Base-by-base conservation (phyloP, 2,797 vertebrate genomes). In the Microtus californicus region DNA sequence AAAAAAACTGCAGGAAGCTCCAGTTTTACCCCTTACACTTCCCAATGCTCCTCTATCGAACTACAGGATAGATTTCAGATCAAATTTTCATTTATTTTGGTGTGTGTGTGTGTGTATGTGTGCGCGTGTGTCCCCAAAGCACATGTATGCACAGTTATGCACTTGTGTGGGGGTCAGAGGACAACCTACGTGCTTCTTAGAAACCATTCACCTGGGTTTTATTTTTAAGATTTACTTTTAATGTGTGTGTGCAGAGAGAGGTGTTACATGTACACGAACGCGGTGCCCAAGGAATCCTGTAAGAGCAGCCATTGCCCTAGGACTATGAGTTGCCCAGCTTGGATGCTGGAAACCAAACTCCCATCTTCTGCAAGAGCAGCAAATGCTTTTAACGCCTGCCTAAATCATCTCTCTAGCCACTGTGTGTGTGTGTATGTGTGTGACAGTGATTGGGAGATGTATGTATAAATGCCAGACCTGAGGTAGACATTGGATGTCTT, bases 61-160 rank as follows among this genome's bases (percentile, higher is more conserved):
- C 34, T 82, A 78, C 17, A 92, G 90, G 59, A 89, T 0, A 63
- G 31, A 54, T 80, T 80, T 95, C n/a, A 95, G 67, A 61, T 95
- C 40, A 95, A 61, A 61, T 51, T 69, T 67, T 40, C 37, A 23
- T 40, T 69, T 85, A 12, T n/a, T 65, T 67, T 54, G 13, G 54
- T 40, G 59, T 82, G 3, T 29, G 59, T 43, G 56, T 61, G 4
- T 61, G n/a, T 82, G 3, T 29, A 37, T 43, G 56, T 61, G 7
- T 61, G n/a, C 40, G 21, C 15, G n/a, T 1, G 2, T 5, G 74
- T 45, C 15, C 65, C 65, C 65, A 15, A 67, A 17, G 15, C 43
- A 77, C 27, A 48, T 48, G 27, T 45, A 14, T 48, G 74, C 43
- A 27, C 43, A 29, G 25, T 45, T 48, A 14, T 31, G 43, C 14